A percentile compares a stretch with the other conserved stretches of the same genome.
Conservation (phyloP, 2,888 invertebrate genomes). For the Pammene fasciana region DNA sequence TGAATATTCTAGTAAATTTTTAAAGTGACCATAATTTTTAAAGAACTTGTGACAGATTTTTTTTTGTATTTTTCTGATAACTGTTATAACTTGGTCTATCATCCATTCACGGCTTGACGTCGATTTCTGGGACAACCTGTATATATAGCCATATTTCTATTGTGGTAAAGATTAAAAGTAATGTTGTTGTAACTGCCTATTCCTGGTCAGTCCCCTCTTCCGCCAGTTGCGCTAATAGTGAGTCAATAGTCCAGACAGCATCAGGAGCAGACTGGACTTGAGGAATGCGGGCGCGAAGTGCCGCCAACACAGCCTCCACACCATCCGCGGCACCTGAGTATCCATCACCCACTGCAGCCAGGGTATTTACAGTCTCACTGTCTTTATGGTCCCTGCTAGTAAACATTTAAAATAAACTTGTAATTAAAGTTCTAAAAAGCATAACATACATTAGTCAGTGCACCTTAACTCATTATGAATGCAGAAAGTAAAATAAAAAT, state of each 20-base stretch:
- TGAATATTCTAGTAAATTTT: too few relatives aligned
- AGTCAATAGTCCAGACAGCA: slow-evolving; percentile 75
- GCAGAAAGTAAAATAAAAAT: too few relatives aligned
- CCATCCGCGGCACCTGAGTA: slow-evolving; percentile 66
- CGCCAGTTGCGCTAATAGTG: slow-evolving; percentile 67
- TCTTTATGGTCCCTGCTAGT: slow-evolving; percentile 64
- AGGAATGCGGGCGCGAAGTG: slow-evolving; percentile 68
- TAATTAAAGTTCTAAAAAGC: not conserved
- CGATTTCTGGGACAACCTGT: too few relatives aligned
- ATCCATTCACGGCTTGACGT: too few relatives aligned
- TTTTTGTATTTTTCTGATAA: too few relatives aligned
- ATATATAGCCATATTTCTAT: not conserved
- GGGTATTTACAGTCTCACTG: slow-evolving; percentile 68
- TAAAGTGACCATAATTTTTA: too few relatives aligned
- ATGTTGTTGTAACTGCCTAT: not conserved
- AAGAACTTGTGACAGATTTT: too few relatives aligned
- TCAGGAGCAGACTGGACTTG: slow-evolving; percentile 68
- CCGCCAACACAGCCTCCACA: slow-evolving; percentile 68
- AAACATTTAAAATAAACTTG: not conserved
- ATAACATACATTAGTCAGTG: too few relatives aligned
- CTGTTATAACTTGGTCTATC: too few relatives aligned
- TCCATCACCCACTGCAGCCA: slow-evolving; percentile 71
- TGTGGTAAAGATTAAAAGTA: not conserved
- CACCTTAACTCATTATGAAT: too few relatives aligned
- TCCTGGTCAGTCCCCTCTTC: slow-evolving; percentile 53